phyloP scores from a whole-genome alignment of 2,888 invertebrate genomes.

The Cheilosia vernalis region DNA sequence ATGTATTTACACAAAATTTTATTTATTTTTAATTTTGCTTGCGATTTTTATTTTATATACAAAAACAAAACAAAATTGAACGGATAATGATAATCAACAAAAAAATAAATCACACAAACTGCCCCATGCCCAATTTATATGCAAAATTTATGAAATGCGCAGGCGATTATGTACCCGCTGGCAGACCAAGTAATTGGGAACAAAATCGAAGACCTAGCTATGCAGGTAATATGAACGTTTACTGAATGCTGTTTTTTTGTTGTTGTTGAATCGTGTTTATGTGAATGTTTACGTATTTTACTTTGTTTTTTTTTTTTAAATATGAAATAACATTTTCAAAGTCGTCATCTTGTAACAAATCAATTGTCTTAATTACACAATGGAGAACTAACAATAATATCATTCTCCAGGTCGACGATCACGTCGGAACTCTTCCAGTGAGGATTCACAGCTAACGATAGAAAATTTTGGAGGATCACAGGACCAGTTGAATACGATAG shows the following conservation, averaged over 20 bases:
- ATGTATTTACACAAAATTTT: slow-evolving; percentile 7
- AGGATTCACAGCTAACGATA: slow-evolving; percentile 94
- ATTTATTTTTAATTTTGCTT: slow-evolving; percentile 31
- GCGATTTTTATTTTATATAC: slow-evolving; percentile 34
- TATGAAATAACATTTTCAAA: neutral
- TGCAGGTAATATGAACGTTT: slow-evolving; percentile 85
- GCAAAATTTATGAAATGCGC: slow-evolving; percentile 44
- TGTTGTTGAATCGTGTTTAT: slow-evolving; percentile 9
- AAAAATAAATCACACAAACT: slow-evolving; percentile 33
- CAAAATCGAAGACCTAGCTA: slow-evolving; percentile 88
- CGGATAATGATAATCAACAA: slow-evolving; percentile 24
- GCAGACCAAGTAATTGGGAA: slow-evolving; percentile 94
- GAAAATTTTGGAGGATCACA: slow-evolving; percentile 97
- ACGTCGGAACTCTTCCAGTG: slow-evolving; percentile 91
- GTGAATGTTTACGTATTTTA: slow-evolving; percentile 33
- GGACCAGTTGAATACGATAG: slow-evolving; percentile 93
- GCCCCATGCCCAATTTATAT: slow-evolving; percentile 49
- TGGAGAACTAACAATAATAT: slow-evolving; percentile 14
- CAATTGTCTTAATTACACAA: neutral
- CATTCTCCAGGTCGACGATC: slow-evolving; percentile 91
- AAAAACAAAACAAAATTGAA: slow-evolving; percentile 30
- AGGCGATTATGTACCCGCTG: slow-evolving; percentile 87
- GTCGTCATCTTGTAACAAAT: neutral
- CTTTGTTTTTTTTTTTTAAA: slow-evolving; percentile 33
- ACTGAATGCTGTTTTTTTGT: slow-evolving; percentile 44